Base-by-base conservation (phyloP, 64 coral and sea anemone species). In the Anthopleura sola region DNA sequence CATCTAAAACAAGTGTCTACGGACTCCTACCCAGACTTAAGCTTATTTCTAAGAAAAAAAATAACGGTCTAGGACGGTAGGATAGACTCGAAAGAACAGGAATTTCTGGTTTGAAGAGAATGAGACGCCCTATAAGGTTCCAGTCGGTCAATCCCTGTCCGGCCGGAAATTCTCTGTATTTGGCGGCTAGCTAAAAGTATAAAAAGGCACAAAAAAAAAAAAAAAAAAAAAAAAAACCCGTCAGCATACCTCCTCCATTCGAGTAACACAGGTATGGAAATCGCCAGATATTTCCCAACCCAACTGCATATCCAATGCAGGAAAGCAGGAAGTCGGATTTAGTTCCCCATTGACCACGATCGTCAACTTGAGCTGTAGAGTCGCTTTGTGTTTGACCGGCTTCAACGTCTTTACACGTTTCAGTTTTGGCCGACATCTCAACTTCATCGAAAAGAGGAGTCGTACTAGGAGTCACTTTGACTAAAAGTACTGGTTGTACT, bases 211-310 rank as follows among this genome's bases (percentile, higher is more conserved):
- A 44, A 44, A 44, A 8, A 71, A 34, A 71, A 71, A 11, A 0
- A 32, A 0, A 11, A 29, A 10, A 13, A 2, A 26, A 68, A 28
- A 29, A 58, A 10, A n/a, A 68, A 3, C 11, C 46, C 11, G 46
- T 68, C 5, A 71, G 24, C 82, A 0, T 57, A 83, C 82, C 82
- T 83, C 82, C 82, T 24, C 82, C 82, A 56, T 83, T 83, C 18
- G 44, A 33, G 18, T 83, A 83, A 34, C 82, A 83, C n/a, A 83
- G 50, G 19, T 83, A 83, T 19, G 82, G 82, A 57, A 83, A 83
- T 54, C 82, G 48, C 82, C 82, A 83, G 32, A 83, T 60, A 36
- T 83, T 83, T 7, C 82, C 82, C 82, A 83, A 49, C 34, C 82
- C 82, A 53, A 83, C 82, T 5, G 82, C 82, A 57, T 83, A 83